Evolutionary conservation across 2,888 invertebrate species (phyloP).

Genomic region (Eupithecia subumbrata): DNA sequence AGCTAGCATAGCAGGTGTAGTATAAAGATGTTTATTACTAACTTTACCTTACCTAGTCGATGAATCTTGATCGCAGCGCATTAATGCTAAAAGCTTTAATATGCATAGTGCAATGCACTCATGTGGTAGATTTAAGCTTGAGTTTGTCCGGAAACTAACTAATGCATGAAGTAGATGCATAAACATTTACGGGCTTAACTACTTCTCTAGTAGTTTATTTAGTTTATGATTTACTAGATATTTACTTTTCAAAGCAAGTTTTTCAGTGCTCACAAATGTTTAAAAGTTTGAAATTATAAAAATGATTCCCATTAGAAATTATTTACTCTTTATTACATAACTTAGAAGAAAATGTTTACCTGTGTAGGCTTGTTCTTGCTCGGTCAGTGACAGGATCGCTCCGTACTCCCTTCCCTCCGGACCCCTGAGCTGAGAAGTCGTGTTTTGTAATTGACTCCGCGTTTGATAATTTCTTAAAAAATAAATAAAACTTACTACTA

Average conservation of each 20-base stretch:
- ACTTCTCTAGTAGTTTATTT: neutral
- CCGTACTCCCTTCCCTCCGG: too few species aligned
- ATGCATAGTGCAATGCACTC: conserved; percentile 7
- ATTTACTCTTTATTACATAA: too few species aligned
- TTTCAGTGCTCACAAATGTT: neutral
- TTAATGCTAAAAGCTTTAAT: conserved; percentile 2
- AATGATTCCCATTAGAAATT: too few species aligned
- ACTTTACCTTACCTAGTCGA: neutral
- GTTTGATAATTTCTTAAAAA: too few species aligned
- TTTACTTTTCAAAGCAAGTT: neutral
- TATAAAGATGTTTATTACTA: too few species aligned
- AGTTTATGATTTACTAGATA: neutral
- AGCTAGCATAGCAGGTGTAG: too few species aligned
- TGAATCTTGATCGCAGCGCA: neutral
- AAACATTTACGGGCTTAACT: neutral
- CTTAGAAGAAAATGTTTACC: too few species aligned
- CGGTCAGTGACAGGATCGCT: too few species aligned
- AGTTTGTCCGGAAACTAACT: conserved; percentile 2
- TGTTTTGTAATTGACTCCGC: too few species aligned
- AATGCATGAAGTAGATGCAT: neutral
- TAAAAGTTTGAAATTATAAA: neutral
- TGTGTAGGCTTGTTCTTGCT: too few species aligned
- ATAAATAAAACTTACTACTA: too few species aligned
- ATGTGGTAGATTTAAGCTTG: neutral
- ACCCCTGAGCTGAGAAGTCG: too few species aligned